Percentiles rank a stretch among this genome's conserved stretches.
These are phyloP conservation scores for Hipparchia sbordonii DNA, from an alignment of 2,888 invertebrate genomes.

Conservation along the genomic window DNA sequence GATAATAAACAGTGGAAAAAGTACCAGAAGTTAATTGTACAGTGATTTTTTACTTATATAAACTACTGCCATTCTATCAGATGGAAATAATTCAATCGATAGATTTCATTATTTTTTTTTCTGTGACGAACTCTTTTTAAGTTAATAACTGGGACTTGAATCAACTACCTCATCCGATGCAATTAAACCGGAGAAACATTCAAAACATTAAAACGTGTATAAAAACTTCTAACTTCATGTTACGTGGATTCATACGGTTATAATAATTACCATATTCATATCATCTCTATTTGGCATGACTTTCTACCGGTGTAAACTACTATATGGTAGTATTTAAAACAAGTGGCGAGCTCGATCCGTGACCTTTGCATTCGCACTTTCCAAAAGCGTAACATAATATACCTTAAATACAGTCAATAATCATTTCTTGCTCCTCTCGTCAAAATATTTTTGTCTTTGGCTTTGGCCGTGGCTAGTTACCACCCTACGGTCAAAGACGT, in stretches of 20 bases:
- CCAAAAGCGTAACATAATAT: slow-evolving; percentile 8
- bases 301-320: slow-evolving; percentile 14
- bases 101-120: too few relatives aligned
- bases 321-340: slow-evolving; percentile 6
- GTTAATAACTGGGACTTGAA: too few relatives aligned
- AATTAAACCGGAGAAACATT: background rate
- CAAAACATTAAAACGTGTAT: background rate
- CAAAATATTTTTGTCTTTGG: too few relatives aligned
- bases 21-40: too few relatives aligned
- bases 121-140: too few relatives aligned
- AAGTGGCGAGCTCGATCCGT: slow-evolving; percentile 2
- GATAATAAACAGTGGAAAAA: too few relatives aligned
- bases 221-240: background rate
- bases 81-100: too few relatives aligned
- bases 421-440: background rate
- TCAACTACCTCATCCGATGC: too few relatives aligned
- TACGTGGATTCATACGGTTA: slow-evolving; percentile 2
- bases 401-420: background rate
- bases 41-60: too few relatives aligned
- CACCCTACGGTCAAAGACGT: too few relatives aligned
- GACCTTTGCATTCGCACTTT: slow-evolving; percentile 8
- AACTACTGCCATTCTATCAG: too few relatives aligned
- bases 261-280: slow-evolving; percentile 12
- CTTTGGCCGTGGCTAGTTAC: too few relatives aligned
- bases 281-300: slow-evolving; percentile 3